These are phyloP conservation scores for Bombylius major DNA, from an alignment of 2,888 invertebrate genomes.

Conservation along the genomic window DNA sequence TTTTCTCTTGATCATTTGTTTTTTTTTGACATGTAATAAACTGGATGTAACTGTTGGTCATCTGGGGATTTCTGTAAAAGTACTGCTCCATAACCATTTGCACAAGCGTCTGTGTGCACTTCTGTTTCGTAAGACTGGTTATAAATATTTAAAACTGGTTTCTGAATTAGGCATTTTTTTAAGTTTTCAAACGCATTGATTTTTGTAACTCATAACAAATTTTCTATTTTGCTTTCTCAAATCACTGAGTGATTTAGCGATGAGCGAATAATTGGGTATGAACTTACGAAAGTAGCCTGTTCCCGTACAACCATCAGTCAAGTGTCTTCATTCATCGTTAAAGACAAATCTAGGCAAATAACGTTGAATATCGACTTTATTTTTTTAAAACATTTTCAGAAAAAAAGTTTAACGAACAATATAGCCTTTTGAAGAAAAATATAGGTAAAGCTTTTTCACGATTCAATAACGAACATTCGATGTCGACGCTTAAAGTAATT, in stretches of 20 bases:
- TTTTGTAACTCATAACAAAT: not conserved
- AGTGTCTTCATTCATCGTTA: no score
- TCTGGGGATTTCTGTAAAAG: conserved; percentile 13
- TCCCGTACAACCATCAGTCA: no score
- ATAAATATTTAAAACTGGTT: conserved; percentile 6
- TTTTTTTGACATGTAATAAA: conserved; percentile 16
- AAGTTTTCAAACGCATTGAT: not conserved
- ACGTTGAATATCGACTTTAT: no score
- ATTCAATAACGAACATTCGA: no score
- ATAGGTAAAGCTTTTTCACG: no score
- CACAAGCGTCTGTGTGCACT: conserved; percentile 1
- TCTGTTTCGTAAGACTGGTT: not conserved
- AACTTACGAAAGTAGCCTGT: conserved; percentile 8
- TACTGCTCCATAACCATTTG: not conserved
- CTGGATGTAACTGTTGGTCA: not conserved
- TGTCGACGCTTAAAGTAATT: no score
- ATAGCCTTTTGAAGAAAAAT: no score
- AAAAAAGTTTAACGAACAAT: no score
- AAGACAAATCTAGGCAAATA: no score
- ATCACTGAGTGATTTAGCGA: not conserved
- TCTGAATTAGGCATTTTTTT: conserved; percentile 2
- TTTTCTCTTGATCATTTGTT: conserved; percentile 20
- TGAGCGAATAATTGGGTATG: conserved; percentile 1
- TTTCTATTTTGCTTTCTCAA: not conserved
- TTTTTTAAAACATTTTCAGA: no score